Base-by-base conservation (phyloP, 2,113 vertebrate species). In the Nettapus auritus region DNA sequence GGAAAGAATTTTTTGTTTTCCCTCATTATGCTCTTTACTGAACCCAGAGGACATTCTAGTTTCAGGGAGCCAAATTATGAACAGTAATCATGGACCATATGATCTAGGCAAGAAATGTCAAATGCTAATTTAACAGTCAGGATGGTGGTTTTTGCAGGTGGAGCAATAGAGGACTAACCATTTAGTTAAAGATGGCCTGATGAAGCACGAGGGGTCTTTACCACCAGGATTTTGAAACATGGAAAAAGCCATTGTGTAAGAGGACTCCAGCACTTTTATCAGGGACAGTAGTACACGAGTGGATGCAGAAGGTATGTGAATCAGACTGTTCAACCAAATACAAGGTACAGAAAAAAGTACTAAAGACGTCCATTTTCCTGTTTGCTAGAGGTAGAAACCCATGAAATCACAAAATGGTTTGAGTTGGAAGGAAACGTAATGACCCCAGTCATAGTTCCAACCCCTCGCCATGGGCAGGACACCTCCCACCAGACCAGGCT, bases 301-400 rank as follows among this genome's bases (percentile, higher is more conserved):
- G 26, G 34, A 28, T 71, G 48, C 60, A 89, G 44, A 23, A 55
- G 40, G 25, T 34, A 20, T 6, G 13, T 4, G 11, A 46, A 71
- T 13, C 25, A 71, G 60, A 31, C 13, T 33, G 11, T 4, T 36
- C 46, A 62, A 17, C 16, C 7, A 56, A 79, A 62, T 36, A 9
- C 2, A 0, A 0, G 2, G 14, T 11, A 6, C 28, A 59, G 40
- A 19, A 60, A 94, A n/a, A 38, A 33, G 20, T 2, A 2, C n/a
- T 33, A 34, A 84, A 78, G n/a, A 7, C 42, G 14, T 5, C 6
- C 48, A 6, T 52, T 80, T 63, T n/a, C 56, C 59, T 64, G 15
- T 33, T 66, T 62, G 59, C 38, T 59, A 76, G 52, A 48, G 48
- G 8, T 4, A 48, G 53, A 75, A 93, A 64, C 26, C 22, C 20